A percentile compares a stretch with the other conserved stretches of the same genome.
These are phyloP conservation scores for Pandion haliaetus DNA, from an alignment of 2,113 vertebrate genomes.

Conservation along the genomic window DNA sequence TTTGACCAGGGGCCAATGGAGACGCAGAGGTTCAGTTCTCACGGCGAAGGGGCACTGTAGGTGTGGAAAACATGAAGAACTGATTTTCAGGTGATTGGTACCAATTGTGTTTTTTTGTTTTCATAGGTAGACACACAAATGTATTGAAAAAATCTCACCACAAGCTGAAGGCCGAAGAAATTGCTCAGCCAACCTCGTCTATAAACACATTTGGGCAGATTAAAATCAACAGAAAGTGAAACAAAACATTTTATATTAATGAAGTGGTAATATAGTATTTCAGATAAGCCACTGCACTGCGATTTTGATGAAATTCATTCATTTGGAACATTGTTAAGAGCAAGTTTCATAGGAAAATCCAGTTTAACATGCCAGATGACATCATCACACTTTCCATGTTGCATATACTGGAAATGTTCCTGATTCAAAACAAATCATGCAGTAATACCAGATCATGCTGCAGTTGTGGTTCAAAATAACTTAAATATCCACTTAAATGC, in stretches of 20 bases:
- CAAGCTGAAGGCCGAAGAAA: neutral
- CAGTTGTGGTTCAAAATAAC: neutral
- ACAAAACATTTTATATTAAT: neutral
- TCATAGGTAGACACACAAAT: neutral
- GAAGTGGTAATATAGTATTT: neutral
- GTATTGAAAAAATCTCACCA: neutral
- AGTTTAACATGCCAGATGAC: neutral
- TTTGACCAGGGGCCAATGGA: accelerated
- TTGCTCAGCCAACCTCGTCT: neutral
- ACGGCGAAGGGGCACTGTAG: no score
- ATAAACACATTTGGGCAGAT: neutral
- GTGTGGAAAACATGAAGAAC: neutral
- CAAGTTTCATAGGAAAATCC: neutral
- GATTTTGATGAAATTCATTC: neutral
- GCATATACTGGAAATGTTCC: neutral
- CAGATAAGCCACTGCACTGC: neutral
- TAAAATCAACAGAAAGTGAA: neutral
- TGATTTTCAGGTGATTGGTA: neutral
- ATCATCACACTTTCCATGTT: neutral
- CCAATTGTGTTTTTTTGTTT: neutral
- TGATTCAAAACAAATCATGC: neutral
- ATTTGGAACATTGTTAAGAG: neutral
- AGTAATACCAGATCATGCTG: neutral
- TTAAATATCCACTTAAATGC: neutral
- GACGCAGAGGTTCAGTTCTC: neutral